Conservation (phyloP, 1,140 invertebrate genomes). For the Agrypnia vestita region DNA sequence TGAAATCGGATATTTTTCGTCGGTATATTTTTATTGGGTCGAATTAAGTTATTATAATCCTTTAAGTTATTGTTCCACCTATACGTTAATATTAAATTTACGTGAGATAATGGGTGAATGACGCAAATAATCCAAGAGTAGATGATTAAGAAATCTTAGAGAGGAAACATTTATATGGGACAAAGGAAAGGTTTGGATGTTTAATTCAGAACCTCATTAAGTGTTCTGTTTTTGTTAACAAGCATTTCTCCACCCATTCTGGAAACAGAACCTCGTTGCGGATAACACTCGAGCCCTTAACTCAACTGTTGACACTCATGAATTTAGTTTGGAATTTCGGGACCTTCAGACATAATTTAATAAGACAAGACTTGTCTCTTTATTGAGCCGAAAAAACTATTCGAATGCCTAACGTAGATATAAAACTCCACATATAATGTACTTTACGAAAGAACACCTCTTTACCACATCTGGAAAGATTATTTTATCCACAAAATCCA, state of each 20-base stretch:
- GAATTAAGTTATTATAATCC: no score
- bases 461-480: no score
- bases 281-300: conserved; percentile 12
- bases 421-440: no score
- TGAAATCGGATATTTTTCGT: no score
- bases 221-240: conserved; percentile 37
- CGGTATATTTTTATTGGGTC: no score
- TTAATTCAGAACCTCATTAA: conserved; percentile 39
- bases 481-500: no score
- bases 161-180: conserved; percentile 28
- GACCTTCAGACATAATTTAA: conserved; percentile 21
- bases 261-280: conserved; percentile 13
- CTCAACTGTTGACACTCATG: conserved; percentile 4
- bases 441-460: no score
- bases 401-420: no score
- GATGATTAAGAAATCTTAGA: conserved; percentile 17
- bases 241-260: neutral
- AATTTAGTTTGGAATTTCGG: conserved; percentile 7
- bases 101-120: no score
- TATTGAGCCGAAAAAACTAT: no score
- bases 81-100: no score
- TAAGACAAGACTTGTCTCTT: conserved; percentile 1
- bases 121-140: neutral
- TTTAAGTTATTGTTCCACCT: no score
- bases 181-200: conserved; percentile 30